phyloP scores from a whole-genome alignment of 64 coral and sea anemone species.

The Dendronephthya gigantea region DNA sequence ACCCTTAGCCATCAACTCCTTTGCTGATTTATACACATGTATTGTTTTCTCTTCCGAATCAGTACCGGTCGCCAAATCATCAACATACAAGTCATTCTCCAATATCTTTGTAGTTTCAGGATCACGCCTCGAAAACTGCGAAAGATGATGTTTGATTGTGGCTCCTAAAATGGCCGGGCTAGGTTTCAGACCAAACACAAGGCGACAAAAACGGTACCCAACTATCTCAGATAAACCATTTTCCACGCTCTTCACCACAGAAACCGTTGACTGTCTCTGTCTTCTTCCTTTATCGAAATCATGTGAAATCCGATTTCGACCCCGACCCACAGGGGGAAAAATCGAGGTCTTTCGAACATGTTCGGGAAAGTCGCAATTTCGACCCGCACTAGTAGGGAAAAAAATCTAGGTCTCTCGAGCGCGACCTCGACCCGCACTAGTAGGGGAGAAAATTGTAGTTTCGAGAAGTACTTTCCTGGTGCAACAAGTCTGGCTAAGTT shows the following conservation, averaged over 20 bases:
- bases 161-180: background rate
- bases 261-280: no score
- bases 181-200: background rate
- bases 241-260: no score
- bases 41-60: background rate
- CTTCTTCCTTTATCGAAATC: background rate
- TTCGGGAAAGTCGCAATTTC: no score
- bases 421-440: no score
- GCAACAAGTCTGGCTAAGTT: no score
- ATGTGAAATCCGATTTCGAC: background rate
- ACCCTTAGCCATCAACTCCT: background rate
- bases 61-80: background rate
- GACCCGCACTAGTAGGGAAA: no score
- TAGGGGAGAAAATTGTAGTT: no score
- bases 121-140: background rate
- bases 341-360: no score
- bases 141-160: background rate
- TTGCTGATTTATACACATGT: background rate
- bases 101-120: no score
- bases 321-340: no score
- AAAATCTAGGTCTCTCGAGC: no score
- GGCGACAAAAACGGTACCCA: background rate
- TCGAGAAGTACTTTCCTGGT: no score
- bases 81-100: conserved; percentile 10
- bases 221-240: background rate